Evolutionary conservation across 2,888 invertebrate species (phyloP).

Genomic region (Scrobipalpa costella): DNA sequence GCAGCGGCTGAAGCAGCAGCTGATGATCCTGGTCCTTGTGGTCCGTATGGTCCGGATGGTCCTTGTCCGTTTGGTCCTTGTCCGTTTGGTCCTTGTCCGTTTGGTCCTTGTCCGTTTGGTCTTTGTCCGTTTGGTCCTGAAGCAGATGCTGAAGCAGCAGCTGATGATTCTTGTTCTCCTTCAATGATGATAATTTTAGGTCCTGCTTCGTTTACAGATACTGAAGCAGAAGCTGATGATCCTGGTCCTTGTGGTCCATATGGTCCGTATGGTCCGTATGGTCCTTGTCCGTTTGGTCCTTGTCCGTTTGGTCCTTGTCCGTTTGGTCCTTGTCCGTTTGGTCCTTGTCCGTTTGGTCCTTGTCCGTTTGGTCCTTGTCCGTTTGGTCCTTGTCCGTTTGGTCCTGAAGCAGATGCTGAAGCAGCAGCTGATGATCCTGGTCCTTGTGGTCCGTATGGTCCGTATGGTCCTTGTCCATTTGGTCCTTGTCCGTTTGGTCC

Average conservation of each 20-base stretch:
- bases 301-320: constrained; percentile 22
- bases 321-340: constrained; percentile 23
- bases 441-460: constrained; percentile 1
- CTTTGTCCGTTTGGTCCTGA: constrained; percentile 13
- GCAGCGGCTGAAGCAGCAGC: constrained; percentile 23
- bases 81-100: constrained; percentile 15
- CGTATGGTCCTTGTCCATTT: constrained; percentile 20
- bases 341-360: constrained; percentile 26
- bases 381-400: constrained; percentile 22
- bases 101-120: background rate
- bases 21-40: constrained; percentile 11
- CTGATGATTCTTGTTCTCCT: constrained; percentile 20
- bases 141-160: constrained; percentile 20
- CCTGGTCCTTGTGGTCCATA: constrained; percentile 19
- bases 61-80: constrained; percentile 16
- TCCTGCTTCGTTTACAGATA: background rate
- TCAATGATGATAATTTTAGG: constrained; percentile 7
- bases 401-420: constrained; percentile 13
- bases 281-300: constrained; percentile 27
- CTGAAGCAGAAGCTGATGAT: background rate
- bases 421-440: constrained; percentile 22
- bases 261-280: background rate
- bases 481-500: constrained; percentile 12
- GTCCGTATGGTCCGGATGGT: background rate
- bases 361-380: background rate